Evolutionary conservation across 1,140 invertebrate species (phyloP), one percentile per base, ranked within the genome.

Genomic region (Hyphantria cunea): DNA sequence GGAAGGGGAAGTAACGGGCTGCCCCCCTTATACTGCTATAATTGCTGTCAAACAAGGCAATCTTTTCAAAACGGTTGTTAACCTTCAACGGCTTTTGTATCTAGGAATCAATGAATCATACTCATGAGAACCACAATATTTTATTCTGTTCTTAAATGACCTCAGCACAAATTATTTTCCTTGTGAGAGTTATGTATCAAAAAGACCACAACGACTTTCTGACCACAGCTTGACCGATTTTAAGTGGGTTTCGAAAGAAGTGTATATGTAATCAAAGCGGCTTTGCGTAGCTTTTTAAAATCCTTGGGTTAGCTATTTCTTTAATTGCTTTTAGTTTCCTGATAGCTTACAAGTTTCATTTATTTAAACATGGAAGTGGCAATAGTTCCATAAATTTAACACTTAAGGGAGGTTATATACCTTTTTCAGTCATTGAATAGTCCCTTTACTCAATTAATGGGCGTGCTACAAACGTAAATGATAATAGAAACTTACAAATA

Each of bases 1-100:
- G n/a, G n/a, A n/a, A n/a, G n/a, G n/a, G n/a, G 32, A 59, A 59
- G 48, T 70, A 71, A 71, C 68, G 68, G 64, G n/a, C 9, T 25
- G 65, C 9, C 64, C 70, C 65, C 65, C 12, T 55, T 70, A 12
- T n/a, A 33, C 12, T n/a, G n/a, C 25, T 53, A 41, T 37, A 39
- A 63, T 39, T 47, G 50, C 54, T 61, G 68, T 64, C 61, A 64
- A 67, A 71, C 42, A 62, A 47, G 53, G 55, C 39, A 54, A 61
- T 42, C 12, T 42, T 49, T 59, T 32, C 14, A 14, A 58, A 58
- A 14, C 51, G 69, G 56, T 58, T 61, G 31, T 55, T 64, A 33
- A 67, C 61, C 69, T 66, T 13, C 10, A 63, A 44, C 52, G 15
- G 32, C 31, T 32, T 62, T 14, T 31, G 13, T 60, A 42, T 53